Evolutionary conservation across 2,113 vertebrate species (phyloP), one percentile per base, ranked within the genome.

Genomic region (Pseudorhombus dupliciocellatus): DNA sequence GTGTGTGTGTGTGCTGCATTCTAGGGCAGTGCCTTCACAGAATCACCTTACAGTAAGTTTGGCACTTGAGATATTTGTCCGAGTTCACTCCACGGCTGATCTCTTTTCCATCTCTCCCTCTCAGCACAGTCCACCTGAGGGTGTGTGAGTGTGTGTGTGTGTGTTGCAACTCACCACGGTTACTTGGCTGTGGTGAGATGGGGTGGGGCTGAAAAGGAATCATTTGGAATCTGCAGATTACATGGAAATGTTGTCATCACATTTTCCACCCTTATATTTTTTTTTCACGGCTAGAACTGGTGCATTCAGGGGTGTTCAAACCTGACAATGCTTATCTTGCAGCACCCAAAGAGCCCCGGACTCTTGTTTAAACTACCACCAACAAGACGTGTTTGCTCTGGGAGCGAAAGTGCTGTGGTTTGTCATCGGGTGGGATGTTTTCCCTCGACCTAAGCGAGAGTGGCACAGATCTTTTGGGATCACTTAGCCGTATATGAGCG

Each of bases 221-320:
- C 66, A 72, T 89, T 83, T 64, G 59, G 42, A 34, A 24, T 77
- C 63, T 77, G 68, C 26, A 74, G 62, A 68, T 81, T 82, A 55
- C 66, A 66, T 34, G 84, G 86, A 88, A 85, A 90, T 77, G 73
- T 54, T 83, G 79, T 77, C 80, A 70, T 85, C 79, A 78, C 66
- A 69, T 82, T 90, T 90, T 88, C 82, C 88, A 78, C 58, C 73
- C 56, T 71, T 80, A 25, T 53, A 30, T 42, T 28, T n/a, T n/a
- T 18, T n/a, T 48, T 48, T 14, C 46, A 20, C 25, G 18, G 5
- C 25, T 55, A 70, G 71, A 71, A 0, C 4, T 28, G 15, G 21
- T 2, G n/a, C 70, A 69, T 51, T 64, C 60, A 55, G 15, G 20
- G 57, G 18, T 46, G 16, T 73, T 30, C 56, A 77, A 71, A 1